Evolutionary conservation across 2,797 vertebrate species (phyloP), one percentile per base, ranked within the genome.

Genomic region (Xenops minutus): DNA sequence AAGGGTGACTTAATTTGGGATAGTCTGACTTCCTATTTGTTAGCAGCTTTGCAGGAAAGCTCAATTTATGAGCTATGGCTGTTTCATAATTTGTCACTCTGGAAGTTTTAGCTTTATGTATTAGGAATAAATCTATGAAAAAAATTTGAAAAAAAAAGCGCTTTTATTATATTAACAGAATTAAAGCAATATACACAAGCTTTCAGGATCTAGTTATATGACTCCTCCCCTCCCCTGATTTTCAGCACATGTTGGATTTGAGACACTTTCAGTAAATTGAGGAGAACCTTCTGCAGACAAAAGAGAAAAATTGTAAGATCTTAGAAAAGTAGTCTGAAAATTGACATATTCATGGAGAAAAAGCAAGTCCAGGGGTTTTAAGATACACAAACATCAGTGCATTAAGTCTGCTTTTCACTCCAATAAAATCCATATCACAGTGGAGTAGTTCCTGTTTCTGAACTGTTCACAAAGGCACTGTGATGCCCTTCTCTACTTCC

Each of bases 141-240:
- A 81, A 95, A 75, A 7, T 54, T 80, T 87, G 64, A 81, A 90
- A 26, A 46, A 87, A 92, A 83, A 32, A 92, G 16, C 27, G 16
- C 27, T 95, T 93, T 93, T 80, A 93, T 90, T 85, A 48, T 44
- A 81, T 81, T 83, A 88, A 83, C 37, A 92, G 37, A 30, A 90
- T 85, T 44, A n/a, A 80, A 90, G 51, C 46, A 95, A 87, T 41
- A 64, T 66, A 80, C 26, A 92, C 32, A 85, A 77, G 18, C 13
- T 80, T 91, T 86, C 41, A 49, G 54, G 20, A 88, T 77, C 24
- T 88, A 75, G 46, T 87, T 90, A 51, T 56, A 49, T 6, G 52
- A 24, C 43, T 49, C 30, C 43, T 91, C 17, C 21, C 6, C 43
- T 85, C 30, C 52, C 76, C 69, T 83, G 55, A 72, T 88, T 90